Conservation (phyloP, 2,113 vertebrate genomes). For the Paramormyrops kingsleyae region DNA sequence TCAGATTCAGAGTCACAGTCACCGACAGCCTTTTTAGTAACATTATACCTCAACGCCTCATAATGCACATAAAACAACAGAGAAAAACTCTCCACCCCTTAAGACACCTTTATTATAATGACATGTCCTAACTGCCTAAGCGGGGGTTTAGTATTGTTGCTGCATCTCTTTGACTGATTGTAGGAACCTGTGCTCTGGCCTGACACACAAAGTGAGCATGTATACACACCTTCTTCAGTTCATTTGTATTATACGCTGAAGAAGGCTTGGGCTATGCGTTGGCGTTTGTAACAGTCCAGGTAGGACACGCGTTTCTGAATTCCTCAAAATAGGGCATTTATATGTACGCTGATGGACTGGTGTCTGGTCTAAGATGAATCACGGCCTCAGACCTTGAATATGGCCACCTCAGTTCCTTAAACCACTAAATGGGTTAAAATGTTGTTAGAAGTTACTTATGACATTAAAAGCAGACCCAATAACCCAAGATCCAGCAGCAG, state of each 20-base stretch:
- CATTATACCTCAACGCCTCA: not conserved
- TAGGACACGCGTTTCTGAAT: not conserved
- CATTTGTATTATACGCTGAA: not conserved
- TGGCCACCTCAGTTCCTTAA: not conserved
- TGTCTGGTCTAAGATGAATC: not conserved
- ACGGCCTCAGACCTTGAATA: not conserved
- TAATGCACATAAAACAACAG: not conserved
- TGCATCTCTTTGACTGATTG: not conserved
- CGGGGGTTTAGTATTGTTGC: not conserved
- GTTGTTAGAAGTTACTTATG: not conserved
- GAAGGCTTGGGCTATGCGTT: not conserved
- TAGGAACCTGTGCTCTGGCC: not conserved
- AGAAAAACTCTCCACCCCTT: not conserved
- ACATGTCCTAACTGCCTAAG: not conserved
- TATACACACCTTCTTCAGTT: not conserved
- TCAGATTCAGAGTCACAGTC: not conserved
- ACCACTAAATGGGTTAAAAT: not conserved
- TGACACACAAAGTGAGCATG: not conserved
- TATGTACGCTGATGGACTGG: not conserved
- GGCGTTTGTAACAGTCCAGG: not conserved
- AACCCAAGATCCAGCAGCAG: not conserved
- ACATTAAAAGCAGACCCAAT: not conserved
- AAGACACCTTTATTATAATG: not conserved
- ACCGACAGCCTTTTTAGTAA: not conserved
- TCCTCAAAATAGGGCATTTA: not conserved